Base-by-base conservation (phyloP, 1,140 invertebrate genomes). In the Mya arenaria region DNA sequence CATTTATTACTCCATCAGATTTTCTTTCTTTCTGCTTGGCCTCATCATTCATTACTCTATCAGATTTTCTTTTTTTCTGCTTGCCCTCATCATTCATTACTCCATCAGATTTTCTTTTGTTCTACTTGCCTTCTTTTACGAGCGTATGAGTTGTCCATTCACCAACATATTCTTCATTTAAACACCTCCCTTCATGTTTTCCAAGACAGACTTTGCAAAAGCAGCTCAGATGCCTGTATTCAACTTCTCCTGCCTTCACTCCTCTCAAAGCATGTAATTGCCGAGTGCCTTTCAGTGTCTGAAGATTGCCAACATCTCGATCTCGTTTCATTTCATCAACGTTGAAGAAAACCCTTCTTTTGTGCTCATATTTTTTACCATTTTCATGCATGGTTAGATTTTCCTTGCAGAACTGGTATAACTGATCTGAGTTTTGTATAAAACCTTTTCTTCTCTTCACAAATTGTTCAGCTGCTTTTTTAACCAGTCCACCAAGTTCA, bases 281-380 rank as follows among this genome's bases (percentile, higher is more conserved):
- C 0, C 73, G 36, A 19, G 73, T 77, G 6, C 73, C 60, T 77
- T 65, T 44, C 17, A 77, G n/a, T 65, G 60, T 65, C 39, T 77
- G 60, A 1, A 63, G 1, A 30, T 30, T 41, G 34, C 0, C 48
- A 25, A 2, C 1, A 41, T 19, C 3, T 17, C 48, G 3, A 10
- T 25, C 13, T 63, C 39, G 28, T 65, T 36, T 10, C 17, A 77
- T 25, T 15, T 52, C 39, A 5, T 75, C 55, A 8, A 8, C 4
- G 36, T 39, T 63, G 41, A 66, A 78, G 63, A 78, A 78, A 4
- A 66, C 30, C 34, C 74, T 34, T 34, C 52, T 78, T n/a, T 52
- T 60, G 19, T 66, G 63, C 10, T 66, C 32, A 34, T 32, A 30
- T n/a, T 66, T 30, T 32, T 28, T 17, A 8, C 32, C 15, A n/a